A percentile compares a stretch with the other conserved stretches of the same genome.
These are phyloP conservation scores for Cistogaster globosa DNA, from an alignment of 2,888 invertebrate species.

Conservation along the genomic window DNA sequence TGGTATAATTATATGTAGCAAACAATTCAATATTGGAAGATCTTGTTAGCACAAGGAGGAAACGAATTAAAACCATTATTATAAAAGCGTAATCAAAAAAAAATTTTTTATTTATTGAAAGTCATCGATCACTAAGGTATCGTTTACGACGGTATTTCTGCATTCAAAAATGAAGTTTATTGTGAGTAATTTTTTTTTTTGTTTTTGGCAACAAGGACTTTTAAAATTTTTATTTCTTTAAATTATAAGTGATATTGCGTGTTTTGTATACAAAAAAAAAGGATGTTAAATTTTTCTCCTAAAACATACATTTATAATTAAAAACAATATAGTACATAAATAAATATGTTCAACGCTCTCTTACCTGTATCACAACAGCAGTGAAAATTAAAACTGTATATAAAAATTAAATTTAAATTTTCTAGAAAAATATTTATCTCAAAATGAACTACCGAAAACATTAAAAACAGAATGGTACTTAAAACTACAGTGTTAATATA, in stretches of 20 bases:
- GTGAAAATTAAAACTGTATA: neutral
- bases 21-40: conserved; percentile 56
- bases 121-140: conserved; percentile 44
- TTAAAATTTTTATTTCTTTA: neutral
- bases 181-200: conserved; percentile 54
- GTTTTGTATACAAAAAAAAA: neutral
- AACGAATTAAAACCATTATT: conserved; percentile 56
- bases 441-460: too few species aligned
- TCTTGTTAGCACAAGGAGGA: conserved; percentile 50
- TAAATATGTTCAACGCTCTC: neutral
- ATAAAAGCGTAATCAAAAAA: conserved; percentile 59
- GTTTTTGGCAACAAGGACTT: neutral
- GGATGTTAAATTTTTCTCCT: neutral
- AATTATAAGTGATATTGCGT: neutral
- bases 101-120: conserved; percentile 39
- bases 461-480: too few species aligned
- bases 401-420: too few species aligned
- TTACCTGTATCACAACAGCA: conserved; percentile 17
- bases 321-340: neutral
- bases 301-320: too few species aligned
- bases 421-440: too few species aligned
- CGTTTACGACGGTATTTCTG: conserved; percentile 32
- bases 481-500: too few species aligned
- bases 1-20: conserved; percentile 34
- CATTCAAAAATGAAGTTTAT: conserved; percentile 42